Conservation (phyloP, 2,113 vertebrate species). For the Triplophysa siluroides region DNA sequence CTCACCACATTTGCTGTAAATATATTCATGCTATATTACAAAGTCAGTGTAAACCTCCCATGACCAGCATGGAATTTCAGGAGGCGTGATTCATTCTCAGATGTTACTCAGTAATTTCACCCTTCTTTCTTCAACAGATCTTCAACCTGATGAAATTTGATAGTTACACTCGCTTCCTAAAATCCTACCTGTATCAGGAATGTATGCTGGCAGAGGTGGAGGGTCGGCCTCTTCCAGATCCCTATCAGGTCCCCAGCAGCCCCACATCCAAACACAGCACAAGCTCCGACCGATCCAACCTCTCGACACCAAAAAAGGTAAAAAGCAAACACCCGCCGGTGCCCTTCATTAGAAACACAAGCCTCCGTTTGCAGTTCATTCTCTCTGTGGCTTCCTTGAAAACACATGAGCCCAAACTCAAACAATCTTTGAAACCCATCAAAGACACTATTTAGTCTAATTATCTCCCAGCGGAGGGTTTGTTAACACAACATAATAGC, state of each 20-base stretch:
- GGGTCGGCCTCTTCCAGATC: constrained; percentile 86
- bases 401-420: background rate
- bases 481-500: background rate
- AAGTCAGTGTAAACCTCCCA: background rate
- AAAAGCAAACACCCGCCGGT: background rate
- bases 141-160: constrained; percentile 99
- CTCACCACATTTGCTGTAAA: background rate
- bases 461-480: background rate
- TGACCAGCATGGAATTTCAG: background rate
- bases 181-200: constrained; percentile 93
- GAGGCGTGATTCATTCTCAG: background rate
- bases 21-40: background rate
- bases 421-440: constrained; percentile 14
- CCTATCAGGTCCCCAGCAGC: constrained; percentile 88
- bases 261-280: constrained; percentile 92
- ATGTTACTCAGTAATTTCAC: background rate
- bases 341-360: constrained; percentile 7
- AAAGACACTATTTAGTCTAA: background rate
- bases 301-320: constrained; percentile 94
- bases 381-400: constrained; percentile 1
- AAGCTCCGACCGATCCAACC: constrained; percentile 85
- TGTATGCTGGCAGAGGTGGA: constrained; percentile 93
- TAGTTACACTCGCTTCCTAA: constrained; percentile 95
- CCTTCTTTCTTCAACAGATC: constrained; percentile 77
- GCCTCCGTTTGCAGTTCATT: background rate